phyloP scores from a whole-genome alignment of 23 tunicate species.

The Aplidium turbinatum region DNA sequence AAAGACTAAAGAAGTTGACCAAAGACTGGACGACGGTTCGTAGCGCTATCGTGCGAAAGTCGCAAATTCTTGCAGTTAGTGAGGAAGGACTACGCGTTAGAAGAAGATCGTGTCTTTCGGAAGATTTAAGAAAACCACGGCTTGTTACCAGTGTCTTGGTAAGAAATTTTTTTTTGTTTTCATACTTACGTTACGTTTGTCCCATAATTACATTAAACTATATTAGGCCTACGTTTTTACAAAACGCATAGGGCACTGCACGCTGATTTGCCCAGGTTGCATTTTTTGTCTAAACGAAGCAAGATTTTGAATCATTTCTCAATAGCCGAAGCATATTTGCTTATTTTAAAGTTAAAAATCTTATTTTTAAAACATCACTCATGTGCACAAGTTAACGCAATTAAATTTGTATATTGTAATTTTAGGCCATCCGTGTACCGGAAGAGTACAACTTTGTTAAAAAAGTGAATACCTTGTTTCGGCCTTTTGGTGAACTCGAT shows the following conservation, averaged over 20 bases:
- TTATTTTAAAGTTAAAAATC: neutral
- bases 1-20: slow-evolving; percentile 92
- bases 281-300: no score
- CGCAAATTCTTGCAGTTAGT: slow-evolving; percentile 62
- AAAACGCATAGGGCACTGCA: no score
- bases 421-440: slow-evolving; percentile 91
- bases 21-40: slow-evolving; percentile 90
- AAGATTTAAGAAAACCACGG: slow-evolving; percentile 74
- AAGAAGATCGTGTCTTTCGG: slow-evolving; percentile 60
- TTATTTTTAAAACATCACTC: neutral
- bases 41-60: slow-evolving; percentile 85
- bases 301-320: no score
- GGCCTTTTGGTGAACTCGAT: slow-evolving; percentile 80
- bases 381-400: neutral
- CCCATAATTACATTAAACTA: no score
- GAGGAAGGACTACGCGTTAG: slow-evolving; percentile 82
- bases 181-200: no score
- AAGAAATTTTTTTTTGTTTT: slow-evolving; percentile 8
- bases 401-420: neutral
- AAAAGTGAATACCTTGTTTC: slow-evolving; percentile 64
- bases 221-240: no score
- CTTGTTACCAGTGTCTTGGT: slow-evolving; percentile 88
- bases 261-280: no score
- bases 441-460: slow-evolving; percentile 77
- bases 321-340: no score